These are phyloP conservation scores for Anarrhichthys ocellatus DNA, from an alignment of 2,113 vertebrate species.

Conservation along the genomic window DNA sequence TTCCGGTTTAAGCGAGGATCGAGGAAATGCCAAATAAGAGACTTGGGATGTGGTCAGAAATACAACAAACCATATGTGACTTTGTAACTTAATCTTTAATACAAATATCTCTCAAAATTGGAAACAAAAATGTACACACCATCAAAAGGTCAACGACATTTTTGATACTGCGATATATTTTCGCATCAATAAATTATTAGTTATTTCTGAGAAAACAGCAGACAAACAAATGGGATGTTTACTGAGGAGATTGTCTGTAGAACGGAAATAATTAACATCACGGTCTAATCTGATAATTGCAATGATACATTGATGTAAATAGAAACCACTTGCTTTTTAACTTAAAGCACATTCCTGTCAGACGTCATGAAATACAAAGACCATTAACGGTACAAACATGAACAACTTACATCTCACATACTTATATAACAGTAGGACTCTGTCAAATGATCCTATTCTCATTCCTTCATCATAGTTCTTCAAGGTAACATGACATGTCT, in stretches of 20 bases:
- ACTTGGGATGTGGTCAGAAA: background rate
- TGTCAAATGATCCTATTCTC: background rate
- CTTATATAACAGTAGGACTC: slow-evolving; percentile 5
- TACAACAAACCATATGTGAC: background rate
- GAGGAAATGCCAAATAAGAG: too few species aligned
- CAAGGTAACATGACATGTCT: background rate
- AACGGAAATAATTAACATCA: background rate
- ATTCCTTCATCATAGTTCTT: slow-evolving; percentile 7
- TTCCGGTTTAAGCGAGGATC: too few species aligned
- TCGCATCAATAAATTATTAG: background rate
- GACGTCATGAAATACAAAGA: slow-evolving; percentile 16
- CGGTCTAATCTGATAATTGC: background rate
- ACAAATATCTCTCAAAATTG: slow-evolving; percentile 49
- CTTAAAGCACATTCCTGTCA: background rate
- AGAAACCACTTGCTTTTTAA: background rate
- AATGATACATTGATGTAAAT: slow-evolving; percentile 6
- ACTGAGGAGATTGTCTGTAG: slow-evolving; percentile 14
- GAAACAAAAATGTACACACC: slow-evolving; percentile 19
- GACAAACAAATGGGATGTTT: slow-evolving; percentile 1
- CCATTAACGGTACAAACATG: slow-evolving; percentile 1
- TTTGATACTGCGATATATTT: slow-evolving; percentile 7
- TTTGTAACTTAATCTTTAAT: slow-evolving; percentile 53
- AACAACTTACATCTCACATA: background rate
- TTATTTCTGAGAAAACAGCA: slow-evolving; percentile 1
- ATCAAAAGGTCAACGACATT: slow-evolving; percentile 16